These are phyloP conservation scores for Scomber scombrus DNA, from an alignment of 2,113 vertebrate species.

Conservation along the genomic window DNA sequence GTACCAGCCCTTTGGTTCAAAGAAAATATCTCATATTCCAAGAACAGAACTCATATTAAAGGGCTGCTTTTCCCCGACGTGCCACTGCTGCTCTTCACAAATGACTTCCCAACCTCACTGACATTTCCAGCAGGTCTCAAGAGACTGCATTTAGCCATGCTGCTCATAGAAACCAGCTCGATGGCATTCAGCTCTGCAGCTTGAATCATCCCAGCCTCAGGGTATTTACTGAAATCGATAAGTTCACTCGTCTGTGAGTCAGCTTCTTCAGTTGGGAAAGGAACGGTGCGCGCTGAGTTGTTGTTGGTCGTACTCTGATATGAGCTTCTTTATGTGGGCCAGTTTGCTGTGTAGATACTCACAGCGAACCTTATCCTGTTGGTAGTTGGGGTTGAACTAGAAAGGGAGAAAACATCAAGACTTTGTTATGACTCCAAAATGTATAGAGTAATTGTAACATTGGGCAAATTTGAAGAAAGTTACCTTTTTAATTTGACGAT, in stretches of 20 bases:
- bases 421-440: neutral
- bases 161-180: slow-evolving; percentile 7
- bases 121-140: slow-evolving; percentile 13
- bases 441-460: neutral
- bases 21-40: neutral
- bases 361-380: slow-evolving; percentile 92
- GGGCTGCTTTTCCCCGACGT: slow-evolving; percentile 85
- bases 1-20: slow-evolving; percentile 16
- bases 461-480: neutral
- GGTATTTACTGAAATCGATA: neutral
- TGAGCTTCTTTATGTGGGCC: slow-evolving; percentile 95
- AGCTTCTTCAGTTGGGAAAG: slow-evolving; percentile 38
- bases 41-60: slow-evolving; percentile 6
- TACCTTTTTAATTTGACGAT: slow-evolving; percentile 95
- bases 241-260: neutral
- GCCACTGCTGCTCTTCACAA: slow-evolving; percentile 80
- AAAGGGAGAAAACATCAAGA: neutral
- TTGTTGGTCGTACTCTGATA: slow-evolving; percentile 92
- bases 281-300: slow-evolving; percentile 76
- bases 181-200: slow-evolving; percentile 34
- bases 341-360: slow-evolving; percentile 97
- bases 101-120: neutral
- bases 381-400: slow-evolving; percentile 93
- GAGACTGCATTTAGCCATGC: neutral
- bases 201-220: slow-evolving; percentile 3